A percentile compares a stretch with the other conserved stretches of the same genome.
Conservation (phyloP, 2,113 vertebrate species). For the Nothocercus julius region DNA sequence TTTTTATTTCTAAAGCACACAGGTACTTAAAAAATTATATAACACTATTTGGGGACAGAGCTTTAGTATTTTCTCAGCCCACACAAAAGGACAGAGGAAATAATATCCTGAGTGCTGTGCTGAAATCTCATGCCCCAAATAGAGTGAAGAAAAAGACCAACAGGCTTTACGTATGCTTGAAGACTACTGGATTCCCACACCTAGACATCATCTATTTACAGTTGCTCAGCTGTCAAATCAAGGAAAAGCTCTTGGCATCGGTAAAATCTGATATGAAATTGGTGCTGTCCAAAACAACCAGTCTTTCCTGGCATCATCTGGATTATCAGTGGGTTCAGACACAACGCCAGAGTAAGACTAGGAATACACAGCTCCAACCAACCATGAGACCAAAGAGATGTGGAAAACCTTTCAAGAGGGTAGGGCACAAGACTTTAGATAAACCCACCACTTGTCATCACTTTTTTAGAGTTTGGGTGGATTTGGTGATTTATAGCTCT, state of each 20-base stretch:
- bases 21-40: background rate
- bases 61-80: background rate
- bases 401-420: background rate
- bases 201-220: background rate
- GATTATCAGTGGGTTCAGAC: background rate
- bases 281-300: background rate
- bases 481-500: background rate
- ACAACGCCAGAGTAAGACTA: background rate
- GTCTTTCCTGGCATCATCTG: background rate
- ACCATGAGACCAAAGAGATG: background rate
- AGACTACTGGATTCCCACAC: background rate
- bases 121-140: background rate
- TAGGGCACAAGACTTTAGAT: background rate
- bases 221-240: conserved; percentile 6
- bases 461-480: background rate
- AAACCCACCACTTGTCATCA: background rate
- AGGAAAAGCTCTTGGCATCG: background rate
- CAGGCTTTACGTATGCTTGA: conserved; percentile 44
- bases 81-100: background rate
- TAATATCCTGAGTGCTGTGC: background rate
- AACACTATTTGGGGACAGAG: background rate
- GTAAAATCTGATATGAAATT: background rate
- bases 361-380: background rate
- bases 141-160: background rate
- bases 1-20: background rate